phyloP scores from a whole-genome alignment of 2,113 vertebrate species.

The Erpornis zantholeuca region DNA sequence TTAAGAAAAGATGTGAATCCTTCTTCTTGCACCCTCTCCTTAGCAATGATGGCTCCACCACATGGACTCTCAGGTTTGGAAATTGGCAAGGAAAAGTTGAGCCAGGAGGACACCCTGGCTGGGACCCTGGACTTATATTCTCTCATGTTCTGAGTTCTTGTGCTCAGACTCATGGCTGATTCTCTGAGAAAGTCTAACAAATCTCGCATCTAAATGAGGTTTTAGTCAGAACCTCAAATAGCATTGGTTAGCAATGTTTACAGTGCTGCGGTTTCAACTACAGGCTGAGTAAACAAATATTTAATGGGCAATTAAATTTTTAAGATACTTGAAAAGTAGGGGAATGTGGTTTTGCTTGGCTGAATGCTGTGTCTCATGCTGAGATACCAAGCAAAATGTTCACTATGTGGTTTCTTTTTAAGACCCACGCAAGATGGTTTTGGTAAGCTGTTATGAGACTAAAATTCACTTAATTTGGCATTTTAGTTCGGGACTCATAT shows the following conservation, averaged over 20 bases:
- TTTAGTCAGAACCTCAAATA: slow-evolving; percentile 43
- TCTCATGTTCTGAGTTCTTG: accelerated
- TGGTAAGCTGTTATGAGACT: background rate
- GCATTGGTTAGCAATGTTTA: background rate
- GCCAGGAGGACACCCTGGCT: accelerated
- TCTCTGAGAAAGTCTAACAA: background rate
- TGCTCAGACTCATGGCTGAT: background rate
- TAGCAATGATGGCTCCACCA: background rate
- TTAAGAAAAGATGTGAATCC: background rate
- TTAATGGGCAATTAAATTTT: slow-evolving; percentile 30
- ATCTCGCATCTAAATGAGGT: background rate
- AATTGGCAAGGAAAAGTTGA: background rate
- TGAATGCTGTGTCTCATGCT: background rate
- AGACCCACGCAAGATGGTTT: background rate
- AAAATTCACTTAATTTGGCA: background rate
- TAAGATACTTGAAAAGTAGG: background rate
- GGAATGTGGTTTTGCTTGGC: slow-evolving; percentile 30
- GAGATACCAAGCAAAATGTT: background rate
- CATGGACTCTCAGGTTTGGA: accelerated
- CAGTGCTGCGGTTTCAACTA: slow-evolving; percentile 3
- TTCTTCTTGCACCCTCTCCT: background rate
- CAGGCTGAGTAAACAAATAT: background rate
- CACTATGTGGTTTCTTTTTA: background rate
- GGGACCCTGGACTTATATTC: background rate
- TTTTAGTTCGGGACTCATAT: background rate